These are phyloP conservation scores for Nowickia ferox DNA, from an alignment of 2,888 invertebrate species.

Conservation along the genomic window DNA sequence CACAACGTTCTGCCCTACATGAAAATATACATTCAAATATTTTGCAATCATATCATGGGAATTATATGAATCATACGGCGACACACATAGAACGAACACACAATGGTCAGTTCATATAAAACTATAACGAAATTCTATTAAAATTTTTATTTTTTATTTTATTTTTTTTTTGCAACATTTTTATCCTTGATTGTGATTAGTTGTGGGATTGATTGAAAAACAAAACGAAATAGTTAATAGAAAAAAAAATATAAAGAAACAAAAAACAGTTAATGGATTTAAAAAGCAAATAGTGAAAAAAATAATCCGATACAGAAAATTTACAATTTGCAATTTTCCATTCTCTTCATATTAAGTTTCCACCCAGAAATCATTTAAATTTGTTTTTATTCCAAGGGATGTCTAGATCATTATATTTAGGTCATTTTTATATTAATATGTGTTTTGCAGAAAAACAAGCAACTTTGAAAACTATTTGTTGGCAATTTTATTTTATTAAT, in stretches of 20 bases:
- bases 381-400: conserved; percentile 1
- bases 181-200: conserved; percentile 57
- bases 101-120: conserved; percentile 65
- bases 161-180: conserved; percentile 13
- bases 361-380: not conserved
- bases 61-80: conserved; percentile 43
- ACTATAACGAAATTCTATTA: conserved; percentile 67
- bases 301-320: conserved; percentile 26
- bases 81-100: not conserved
- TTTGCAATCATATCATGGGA: conserved; percentile 53
- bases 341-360: not conserved
- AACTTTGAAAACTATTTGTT: conserved; percentile 6
- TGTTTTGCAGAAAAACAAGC: conserved; percentile 39
- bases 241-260: conserved; percentile 9
- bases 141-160: conserved; percentile 43
- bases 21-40: conserved; percentile 32
- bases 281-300: conserved; percentile 28
- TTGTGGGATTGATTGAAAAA: conserved; percentile 68
- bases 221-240: conserved; percentile 3
- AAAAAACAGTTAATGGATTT: conserved; percentile 36
- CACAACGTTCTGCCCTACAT: not conserved
- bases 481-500: conserved; percentile 46
- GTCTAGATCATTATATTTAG: conserved; percentile 64
- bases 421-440: conserved; percentile 62
- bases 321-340: conserved; percentile 44